A percentile compares a stretch with the other conserved stretches of the same genome.
Conservation (phyloP, 2,797 vertebrate species). For the Lutjanus campechanus region DNA sequence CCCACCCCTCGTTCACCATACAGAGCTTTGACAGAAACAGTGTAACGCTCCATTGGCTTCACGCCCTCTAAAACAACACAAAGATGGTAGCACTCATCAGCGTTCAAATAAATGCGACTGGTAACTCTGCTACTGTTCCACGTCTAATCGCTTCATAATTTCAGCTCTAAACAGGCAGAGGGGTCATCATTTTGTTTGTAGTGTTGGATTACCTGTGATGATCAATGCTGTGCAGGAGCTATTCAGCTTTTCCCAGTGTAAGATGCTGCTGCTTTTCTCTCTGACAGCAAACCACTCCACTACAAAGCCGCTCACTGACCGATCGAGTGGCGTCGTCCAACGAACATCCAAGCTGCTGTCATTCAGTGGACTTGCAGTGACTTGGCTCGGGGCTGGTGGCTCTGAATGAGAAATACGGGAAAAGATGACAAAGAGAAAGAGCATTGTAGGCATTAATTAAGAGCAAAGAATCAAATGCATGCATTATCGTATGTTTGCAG, state of each 20-base stretch:
- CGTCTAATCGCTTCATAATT: not conserved
- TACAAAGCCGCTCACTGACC: conserved; percentile 63
- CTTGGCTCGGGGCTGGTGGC: conserved; percentile 16
- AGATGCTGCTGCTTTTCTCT: conserved; percentile 9
- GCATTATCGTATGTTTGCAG: not conserved
- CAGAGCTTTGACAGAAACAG: conserved; percentile 67
- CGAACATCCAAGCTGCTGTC: conserved; percentile 68
- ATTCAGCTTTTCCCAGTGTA: conserved; percentile 72
- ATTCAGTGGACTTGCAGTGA: conserved; percentile 54
- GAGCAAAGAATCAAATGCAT: not conserved
- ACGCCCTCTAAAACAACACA: conserved; percentile 62
- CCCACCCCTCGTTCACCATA: conserved; percentile 42
- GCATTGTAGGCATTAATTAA: not conserved
- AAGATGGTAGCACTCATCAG: not conserved
- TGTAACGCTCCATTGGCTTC: conserved; percentile 55
- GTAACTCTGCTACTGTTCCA: not conserved
- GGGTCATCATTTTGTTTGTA: too few species aligned
- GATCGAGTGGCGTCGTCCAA: conserved; percentile 66
- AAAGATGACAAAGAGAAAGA: not conserved
- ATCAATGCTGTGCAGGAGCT: conserved; percentile 36
- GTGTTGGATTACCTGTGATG: conserved; percentile 74
- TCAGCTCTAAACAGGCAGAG: not conserved
- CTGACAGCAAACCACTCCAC: conserved; percentile 81
- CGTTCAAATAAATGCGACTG: not conserved
- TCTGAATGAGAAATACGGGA: conserved; percentile 48